phyloP scores from a whole-genome alignment of 2,797 vertebrate species.

The Sebastes umbrosus region DNA sequence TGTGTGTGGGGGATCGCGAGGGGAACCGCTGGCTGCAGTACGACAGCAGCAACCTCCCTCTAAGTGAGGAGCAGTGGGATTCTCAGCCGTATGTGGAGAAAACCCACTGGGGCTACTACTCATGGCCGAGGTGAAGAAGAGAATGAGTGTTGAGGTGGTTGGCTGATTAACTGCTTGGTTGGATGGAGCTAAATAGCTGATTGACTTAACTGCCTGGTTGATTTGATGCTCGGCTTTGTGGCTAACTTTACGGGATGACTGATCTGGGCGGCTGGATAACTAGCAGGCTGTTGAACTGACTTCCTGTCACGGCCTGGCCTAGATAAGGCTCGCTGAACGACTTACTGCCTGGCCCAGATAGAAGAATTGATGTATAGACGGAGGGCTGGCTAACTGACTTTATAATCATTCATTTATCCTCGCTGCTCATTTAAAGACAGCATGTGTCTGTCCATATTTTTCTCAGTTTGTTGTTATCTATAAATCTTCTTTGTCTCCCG shows the following conservation, averaged over 20 bases:
- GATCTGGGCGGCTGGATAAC: constrained; percentile 51
- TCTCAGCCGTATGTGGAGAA: constrained; percentile 91
- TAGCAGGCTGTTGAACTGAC: constrained; percentile 54
- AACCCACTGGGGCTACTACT: constrained; percentile 95
- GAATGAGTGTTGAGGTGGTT: neutral
- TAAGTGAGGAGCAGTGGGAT: constrained; percentile 89
- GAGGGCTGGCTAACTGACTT: constrained; percentile 65
- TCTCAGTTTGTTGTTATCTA: constrained; percentile 65
- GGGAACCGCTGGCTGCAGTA: constrained; percentile 96
- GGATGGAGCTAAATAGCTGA: constrained; percentile 47
- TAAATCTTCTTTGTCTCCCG: constrained; percentile 67
- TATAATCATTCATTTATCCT: constrained; percentile 78
- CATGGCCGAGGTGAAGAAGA: constrained; percentile 89
- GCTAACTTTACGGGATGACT: constrained; percentile 51
- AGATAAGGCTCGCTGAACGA: constrained; percentile 71
- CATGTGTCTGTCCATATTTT: constrained; percentile 56
- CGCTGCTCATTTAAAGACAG: constrained; percentile 64
- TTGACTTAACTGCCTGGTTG: constrained; percentile 52
- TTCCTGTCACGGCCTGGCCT: constrained; percentile 65
- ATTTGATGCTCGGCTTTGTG: constrained; percentile 43
- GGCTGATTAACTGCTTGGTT: constrained; percentile 53
- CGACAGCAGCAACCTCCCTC: constrained; percentile 86
- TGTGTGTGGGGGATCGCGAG: constrained; percentile 88
- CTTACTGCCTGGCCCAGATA: constrained; percentile 73
- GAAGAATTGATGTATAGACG: constrained; percentile 71